Evolutionary conservation across 2,888 invertebrate genomes (phyloP).

Genomic region (Cheilosia vulpina): DNA sequence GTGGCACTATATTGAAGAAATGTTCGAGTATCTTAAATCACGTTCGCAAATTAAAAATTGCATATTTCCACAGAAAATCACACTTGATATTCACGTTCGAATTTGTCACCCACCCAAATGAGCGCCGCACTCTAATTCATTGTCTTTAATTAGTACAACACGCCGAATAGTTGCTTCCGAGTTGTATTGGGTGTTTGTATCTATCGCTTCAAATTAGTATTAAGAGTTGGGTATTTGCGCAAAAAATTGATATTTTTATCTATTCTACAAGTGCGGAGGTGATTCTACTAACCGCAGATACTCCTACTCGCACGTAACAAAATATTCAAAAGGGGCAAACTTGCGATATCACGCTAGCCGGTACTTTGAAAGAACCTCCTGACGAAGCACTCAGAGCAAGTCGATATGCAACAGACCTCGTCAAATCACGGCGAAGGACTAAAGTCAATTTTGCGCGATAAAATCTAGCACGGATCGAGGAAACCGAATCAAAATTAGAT

Average conservation of each 20-base stretch:
- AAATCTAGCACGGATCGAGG: slow-evolving; percentile 24
- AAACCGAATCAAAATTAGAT: slow-evolving; percentile 11
- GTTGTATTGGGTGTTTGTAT: no score
- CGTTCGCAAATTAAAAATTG: slow-evolving; percentile 17
- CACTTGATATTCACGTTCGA: slow-evolving; percentile 20
- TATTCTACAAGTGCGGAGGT: no score
- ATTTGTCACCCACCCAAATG: background rate
- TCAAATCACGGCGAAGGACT: slow-evolving; percentile 56
- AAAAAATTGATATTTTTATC: no score
- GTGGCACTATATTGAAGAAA: background rate
- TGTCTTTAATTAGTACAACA: slow-evolving; percentile 7
- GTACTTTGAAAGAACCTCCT: no score
- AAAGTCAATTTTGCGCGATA: slow-evolving; percentile 25
- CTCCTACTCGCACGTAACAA: no score
- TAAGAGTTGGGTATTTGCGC: no score
- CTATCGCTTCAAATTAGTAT: no score
- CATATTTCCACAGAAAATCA: slow-evolving; percentile 1
- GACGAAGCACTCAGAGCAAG: background rate
- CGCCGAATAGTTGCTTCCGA: background rate
- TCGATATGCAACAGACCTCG: slow-evolving; percentile 11
- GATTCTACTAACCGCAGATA: no score
- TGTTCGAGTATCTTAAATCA: slow-evolving; percentile 8
- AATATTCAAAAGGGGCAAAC: no score
- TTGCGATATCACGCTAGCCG: no score
- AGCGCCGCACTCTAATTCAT: background rate